A percentile compares a stretch with the other conserved stretches of the same genome.
These are phyloP conservation scores for Aphelocoma californica DNA, from an alignment of 2,797 vertebrate genomes.

Conservation along the genomic window DNA sequence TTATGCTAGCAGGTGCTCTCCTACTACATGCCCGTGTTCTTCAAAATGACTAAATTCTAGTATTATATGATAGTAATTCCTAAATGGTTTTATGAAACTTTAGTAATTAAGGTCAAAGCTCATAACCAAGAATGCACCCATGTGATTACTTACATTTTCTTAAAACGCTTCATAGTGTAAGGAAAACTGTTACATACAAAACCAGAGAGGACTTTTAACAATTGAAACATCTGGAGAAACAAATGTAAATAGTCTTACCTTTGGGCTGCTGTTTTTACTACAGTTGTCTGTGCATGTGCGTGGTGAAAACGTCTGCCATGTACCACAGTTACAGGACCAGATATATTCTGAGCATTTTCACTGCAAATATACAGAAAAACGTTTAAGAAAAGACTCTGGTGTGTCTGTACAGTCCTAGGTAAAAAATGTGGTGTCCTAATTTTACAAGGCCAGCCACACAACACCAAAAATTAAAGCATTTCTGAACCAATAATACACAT, in stretches of 20 bases:
- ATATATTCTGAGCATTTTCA: constrained; percentile 79
- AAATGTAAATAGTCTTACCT: constrained; percentile 76
- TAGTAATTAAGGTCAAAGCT: background rate
- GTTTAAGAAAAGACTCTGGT: background rate
- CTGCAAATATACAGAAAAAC: constrained; percentile 71
- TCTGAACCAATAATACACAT: background rate
- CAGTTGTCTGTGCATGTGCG: constrained; percentile 76
- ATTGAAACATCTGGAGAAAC: background rate
- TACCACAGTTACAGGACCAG: constrained; percentile 82
- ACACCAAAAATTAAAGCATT: background rate
- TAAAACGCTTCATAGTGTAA: background rate
- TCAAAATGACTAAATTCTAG: background rate
- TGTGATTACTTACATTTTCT: background rate
- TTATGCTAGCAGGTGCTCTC: background rate
- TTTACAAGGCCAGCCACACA: background rate
- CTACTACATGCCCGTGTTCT: background rate
- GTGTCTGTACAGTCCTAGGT: background rate
- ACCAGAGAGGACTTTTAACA: background rate
- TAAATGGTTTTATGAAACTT: background rate
- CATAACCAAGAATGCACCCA: background rate
- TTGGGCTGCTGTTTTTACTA: constrained; percentile 85
- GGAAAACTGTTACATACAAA: background rate
- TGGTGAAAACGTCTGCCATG: constrained; percentile 91
- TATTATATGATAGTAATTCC: background rate
- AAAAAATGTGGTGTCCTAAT: background rate